Percentiles rank a stretch among this genome's conserved stretches.
Evolutionary conservation across 1,140 invertebrate species (phyloP).

Genomic region (Campoletis sonorensis): DNA sequence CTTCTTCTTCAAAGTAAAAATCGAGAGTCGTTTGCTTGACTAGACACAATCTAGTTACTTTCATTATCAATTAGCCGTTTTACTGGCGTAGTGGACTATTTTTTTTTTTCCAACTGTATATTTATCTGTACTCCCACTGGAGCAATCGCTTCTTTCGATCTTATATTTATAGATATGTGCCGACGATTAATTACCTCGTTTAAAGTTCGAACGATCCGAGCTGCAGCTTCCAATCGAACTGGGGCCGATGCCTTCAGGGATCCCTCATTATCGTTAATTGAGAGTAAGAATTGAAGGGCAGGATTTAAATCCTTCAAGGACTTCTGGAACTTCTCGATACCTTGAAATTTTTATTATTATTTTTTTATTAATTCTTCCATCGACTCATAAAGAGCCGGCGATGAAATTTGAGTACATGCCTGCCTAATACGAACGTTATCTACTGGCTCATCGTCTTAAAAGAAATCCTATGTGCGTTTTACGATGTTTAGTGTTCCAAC

Average conservation of each 20-base stretch:
- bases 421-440: not conserved
- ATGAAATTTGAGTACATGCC: not conserved
- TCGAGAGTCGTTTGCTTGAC: slow-evolving; percentile 11
- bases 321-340: slow-evolving; percentile 61
- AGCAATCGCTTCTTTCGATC: not conserved
- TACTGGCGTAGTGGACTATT: not conserved
- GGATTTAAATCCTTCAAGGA: slow-evolving; percentile 66
- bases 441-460: not conserved
- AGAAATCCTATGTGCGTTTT: no score
- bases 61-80: slow-evolving; percentile 42
- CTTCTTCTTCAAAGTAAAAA: slow-evolving; percentile 40
- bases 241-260: slow-evolving; percentile 60
- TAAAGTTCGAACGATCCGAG: slow-evolving; percentile 59
- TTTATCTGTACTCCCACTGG: not conserved
- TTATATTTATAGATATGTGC: slow-evolving; percentile 1
- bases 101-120: slow-evolving; percentile 3
- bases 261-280: slow-evolving; percentile 62
- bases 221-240: slow-evolving; percentile 59
- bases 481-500: not conserved
- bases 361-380: not conserved
- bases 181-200: slow-evolving; percentile 64
- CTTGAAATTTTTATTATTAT: slow-evolving; percentile 57
- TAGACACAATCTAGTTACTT: slow-evolving; percentile 39
- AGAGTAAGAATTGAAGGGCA: slow-evolving; percentile 65
- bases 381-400: not conserved